phyloP scores from a whole-genome alignment of 2,797 vertebrate genomes.

The Urophycis tenuis region DNA sequence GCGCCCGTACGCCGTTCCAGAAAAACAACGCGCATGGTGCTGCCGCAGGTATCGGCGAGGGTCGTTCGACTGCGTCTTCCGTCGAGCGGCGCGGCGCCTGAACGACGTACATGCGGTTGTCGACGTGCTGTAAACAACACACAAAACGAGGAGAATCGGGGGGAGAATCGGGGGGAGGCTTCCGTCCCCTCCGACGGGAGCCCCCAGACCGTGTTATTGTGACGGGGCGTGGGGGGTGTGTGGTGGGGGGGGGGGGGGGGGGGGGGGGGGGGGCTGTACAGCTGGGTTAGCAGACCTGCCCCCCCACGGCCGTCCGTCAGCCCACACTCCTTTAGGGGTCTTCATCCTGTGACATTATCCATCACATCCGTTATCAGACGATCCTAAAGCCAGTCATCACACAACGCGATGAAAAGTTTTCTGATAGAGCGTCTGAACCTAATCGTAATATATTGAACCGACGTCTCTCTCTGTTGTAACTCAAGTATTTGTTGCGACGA shows the following conservation, averaged over 20 bases:
- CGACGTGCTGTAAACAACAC: conserved; percentile 45
- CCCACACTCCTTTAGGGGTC: conserved; percentile 19
- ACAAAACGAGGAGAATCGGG: conserved; percentile 52
- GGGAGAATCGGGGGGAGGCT: conserved; percentile 39
- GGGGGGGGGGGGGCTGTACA: neutral
- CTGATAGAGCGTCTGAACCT: neutral
- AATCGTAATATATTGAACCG: conserved; percentile 44
- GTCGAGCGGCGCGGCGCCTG: conserved; percentile 60
- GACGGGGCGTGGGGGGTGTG: conserved; percentile 22
- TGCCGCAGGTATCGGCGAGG: conserved; percentile 35
- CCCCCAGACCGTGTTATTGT: conserved; percentile 39
- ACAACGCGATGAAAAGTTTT: neutral
- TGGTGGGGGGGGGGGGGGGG: neutral
- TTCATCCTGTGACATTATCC: conserved; percentile 35
- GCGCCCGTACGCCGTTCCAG: conserved; percentile 15
- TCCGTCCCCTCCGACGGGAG: conserved; percentile 34
- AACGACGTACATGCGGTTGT: conserved; percentile 57
- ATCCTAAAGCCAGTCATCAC: neutral
- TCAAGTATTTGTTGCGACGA: conserved; percentile 41
- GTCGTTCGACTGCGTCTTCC: conserved; percentile 40
- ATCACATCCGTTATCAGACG: conserved; percentile 13
- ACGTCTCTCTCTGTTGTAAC: conserved; percentile 23
- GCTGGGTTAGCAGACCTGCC: neutral
- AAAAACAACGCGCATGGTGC: neutral
- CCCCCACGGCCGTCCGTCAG: conserved; percentile 37